Percentiles rank a stretch among this genome's conserved stretches.
phyloP scores from a whole-genome alignment of 2,113 vertebrate genomes.

The Nothoprocta perdicaria region DNA sequence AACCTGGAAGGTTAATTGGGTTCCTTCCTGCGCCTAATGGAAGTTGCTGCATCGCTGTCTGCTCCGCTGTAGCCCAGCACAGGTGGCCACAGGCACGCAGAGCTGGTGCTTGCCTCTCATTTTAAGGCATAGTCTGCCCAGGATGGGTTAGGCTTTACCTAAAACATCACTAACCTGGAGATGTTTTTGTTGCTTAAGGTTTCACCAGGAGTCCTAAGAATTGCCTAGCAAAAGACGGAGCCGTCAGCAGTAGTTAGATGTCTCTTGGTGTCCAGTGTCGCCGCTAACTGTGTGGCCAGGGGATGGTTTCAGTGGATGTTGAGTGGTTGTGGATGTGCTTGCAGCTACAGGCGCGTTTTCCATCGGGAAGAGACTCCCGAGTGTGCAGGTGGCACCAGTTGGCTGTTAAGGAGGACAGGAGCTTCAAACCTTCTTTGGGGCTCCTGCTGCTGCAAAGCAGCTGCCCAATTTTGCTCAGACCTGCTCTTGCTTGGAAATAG shows the following conservation, averaged over 20 bases:
- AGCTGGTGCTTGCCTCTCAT: not conserved
- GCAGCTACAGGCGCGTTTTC: not conserved
- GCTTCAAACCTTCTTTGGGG: not conserved
- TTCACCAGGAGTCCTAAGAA: not conserved
- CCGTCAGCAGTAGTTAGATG: not conserved
- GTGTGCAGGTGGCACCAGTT: not conserved
- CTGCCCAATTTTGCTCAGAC: not conserved
- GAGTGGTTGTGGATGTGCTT: too few relatives aligned
- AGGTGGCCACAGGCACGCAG: not conserved
- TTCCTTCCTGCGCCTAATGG: not conserved
- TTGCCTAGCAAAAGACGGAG: not conserved
- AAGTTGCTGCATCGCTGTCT: accelerated
- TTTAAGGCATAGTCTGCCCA: not conserved
- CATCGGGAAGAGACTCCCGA: not conserved
- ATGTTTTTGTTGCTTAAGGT: not conserved
- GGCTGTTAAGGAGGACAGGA: not conserved
- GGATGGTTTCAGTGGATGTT: not conserved
- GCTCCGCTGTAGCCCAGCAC: not conserved
- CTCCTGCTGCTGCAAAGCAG: not conserved
- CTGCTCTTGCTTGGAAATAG: not conserved
- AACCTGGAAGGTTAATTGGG: not conserved
- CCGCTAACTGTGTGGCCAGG: not conserved
- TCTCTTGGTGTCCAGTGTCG: not conserved
- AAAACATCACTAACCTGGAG: not conserved
- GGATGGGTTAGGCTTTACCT: not conserved